A percentile compares a stretch with the other conserved stretches of the same genome.
Evolutionary conservation across 2,888 invertebrate genomes (phyloP).

Genomic region (Apeira syringaria): DNA sequence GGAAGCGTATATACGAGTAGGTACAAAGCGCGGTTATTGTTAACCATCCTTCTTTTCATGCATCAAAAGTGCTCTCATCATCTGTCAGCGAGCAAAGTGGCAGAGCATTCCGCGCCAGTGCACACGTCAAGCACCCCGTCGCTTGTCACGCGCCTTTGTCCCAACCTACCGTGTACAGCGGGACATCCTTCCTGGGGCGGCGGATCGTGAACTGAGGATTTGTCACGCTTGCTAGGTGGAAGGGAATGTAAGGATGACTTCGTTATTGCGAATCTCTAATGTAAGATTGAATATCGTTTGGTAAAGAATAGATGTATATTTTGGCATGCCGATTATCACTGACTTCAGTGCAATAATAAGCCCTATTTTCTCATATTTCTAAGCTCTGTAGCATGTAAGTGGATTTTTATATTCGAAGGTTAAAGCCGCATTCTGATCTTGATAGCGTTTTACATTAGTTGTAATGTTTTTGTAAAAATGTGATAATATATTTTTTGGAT

Average conservation of each 20-base stretch:
- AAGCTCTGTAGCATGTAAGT: no score
- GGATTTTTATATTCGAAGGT: no score
- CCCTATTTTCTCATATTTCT: no score
- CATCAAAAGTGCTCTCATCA: constrained; percentile 19
- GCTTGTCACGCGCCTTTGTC: constrained; percentile 26
- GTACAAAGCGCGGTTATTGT: constrained; percentile 2
- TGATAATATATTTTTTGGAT: no score
- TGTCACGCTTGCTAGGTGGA: constrained; percentile 23
- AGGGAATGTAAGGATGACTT: constrained; percentile 21
- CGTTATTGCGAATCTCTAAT: constrained; percentile 4
- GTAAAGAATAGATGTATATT: no score
- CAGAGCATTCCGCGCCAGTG: constrained; percentile 28
- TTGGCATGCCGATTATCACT: no score
- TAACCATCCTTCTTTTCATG: constrained; percentile 5
- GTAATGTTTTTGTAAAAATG: no score
- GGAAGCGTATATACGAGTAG: no score
- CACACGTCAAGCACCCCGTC: constrained; percentile 26
- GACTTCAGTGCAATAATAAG: no score
- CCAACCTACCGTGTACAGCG: constrained; percentile 13
- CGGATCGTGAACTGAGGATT: constrained; percentile 31
- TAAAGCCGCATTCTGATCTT: no score
- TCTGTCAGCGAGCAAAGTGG: constrained; percentile 30
- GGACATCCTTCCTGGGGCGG: constrained; percentile 27
- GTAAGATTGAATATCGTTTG: not conserved
- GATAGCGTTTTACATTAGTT: no score